Percentiles rank a stretch among this genome's conserved stretches.
Conservation (phyloP, 2,113 vertebrate species). For the Psephotus haematonotus region DNA sequence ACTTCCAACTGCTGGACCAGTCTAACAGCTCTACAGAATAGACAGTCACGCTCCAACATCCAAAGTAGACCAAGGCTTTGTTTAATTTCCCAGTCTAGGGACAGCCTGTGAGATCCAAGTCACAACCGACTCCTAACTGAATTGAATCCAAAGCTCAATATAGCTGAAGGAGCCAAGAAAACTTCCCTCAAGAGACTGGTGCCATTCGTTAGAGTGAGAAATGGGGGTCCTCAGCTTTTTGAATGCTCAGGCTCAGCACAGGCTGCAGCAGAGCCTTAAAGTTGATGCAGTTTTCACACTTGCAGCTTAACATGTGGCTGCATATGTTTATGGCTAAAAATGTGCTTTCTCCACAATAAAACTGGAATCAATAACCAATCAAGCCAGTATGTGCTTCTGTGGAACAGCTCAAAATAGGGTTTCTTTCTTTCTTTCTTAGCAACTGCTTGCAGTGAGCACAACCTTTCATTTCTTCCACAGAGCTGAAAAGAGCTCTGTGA, state of each 20-base stretch:
- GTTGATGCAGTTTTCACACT: not conserved
- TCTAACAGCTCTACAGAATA: constrained; percentile 2
- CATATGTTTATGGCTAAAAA: constrained; percentile 10
- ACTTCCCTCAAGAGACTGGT: constrained; percentile 6
- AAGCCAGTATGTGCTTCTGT: constrained; percentile 54
- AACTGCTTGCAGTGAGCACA: not conserved
- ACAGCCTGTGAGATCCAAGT: constrained; percentile 34
- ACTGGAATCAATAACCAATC: constrained; percentile 68
- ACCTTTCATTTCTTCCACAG: constrained; percentile 57
- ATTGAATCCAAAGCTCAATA: constrained; percentile 20
- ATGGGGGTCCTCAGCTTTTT: not conserved
- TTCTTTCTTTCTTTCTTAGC: constrained; percentile 52
- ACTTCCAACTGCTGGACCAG: not conserved
- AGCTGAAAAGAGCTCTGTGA: constrained; percentile 50
- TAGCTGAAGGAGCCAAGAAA: constrained; percentile 29
- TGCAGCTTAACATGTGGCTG: constrained; percentile 24
- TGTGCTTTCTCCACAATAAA: constrained; percentile 45
- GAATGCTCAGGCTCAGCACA: not conserved
- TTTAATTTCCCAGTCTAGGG: not conserved
- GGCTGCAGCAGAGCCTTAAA: not conserved
- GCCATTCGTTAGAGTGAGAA: not conserved
- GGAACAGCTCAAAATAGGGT: constrained; percentile 58
- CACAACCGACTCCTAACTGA: not conserved
- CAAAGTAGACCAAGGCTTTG: not conserved
- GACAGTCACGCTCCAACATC: not conserved